Evolutionary conservation across 2,797 vertebrate species (phyloP).

Genomic region (Ceryle rudis): DNA sequence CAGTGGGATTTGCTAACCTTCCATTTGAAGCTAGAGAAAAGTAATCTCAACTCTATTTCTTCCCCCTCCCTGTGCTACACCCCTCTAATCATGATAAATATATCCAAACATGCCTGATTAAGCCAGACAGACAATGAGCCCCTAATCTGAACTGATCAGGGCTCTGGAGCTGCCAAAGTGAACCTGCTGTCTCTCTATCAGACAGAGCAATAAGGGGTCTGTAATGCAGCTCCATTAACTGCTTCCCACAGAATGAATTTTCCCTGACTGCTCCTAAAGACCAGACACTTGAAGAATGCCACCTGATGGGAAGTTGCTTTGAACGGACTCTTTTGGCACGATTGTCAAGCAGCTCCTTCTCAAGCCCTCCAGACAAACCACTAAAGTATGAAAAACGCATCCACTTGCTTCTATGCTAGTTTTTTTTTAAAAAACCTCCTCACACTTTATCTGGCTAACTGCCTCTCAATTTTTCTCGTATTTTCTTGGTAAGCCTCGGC

Average conservation of each 20-base stretch:
- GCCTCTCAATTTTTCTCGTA: slow-evolving; percentile 67
- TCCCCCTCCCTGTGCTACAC: not conserved
- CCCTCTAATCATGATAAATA: slow-evolving; percentile 72
- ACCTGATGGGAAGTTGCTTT: slow-evolving; percentile 39
- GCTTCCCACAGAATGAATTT: slow-evolving; percentile 68
- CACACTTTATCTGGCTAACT: slow-evolving; percentile 66
- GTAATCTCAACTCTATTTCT: slow-evolving; percentile 28
- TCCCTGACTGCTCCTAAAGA: slow-evolving; percentile 55
- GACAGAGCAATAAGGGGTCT: slow-evolving; percentile 53
- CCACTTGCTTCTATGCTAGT: slow-evolving; percentile 61
- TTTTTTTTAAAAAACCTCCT: not conserved
- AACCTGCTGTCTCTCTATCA: slow-evolving; percentile 76
- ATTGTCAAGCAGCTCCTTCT: not conserved
- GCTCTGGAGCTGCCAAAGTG: slow-evolving; percentile 60
- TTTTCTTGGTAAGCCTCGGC: slow-evolving; percentile 52
- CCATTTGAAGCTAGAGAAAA: slow-evolving; percentile 10
- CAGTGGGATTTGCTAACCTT: slow-evolving; percentile 15
- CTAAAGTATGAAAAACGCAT: slow-evolving; percentile 38
- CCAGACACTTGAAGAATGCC: slow-evolving; percentile 64
- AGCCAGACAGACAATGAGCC: slow-evolving; percentile 69
- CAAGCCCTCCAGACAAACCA: slow-evolving; percentile 27
- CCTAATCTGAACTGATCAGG: slow-evolving; percentile 77
- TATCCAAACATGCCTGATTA: slow-evolving; percentile 77
- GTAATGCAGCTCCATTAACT: slow-evolving; percentile 70
- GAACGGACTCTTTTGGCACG: not conserved